Percentiles rank a stretch among this genome's conserved stretches.
phyloP scores from a whole-genome alignment of 2,113 vertebrate species.

The Pteronura brasiliensis region DNA sequence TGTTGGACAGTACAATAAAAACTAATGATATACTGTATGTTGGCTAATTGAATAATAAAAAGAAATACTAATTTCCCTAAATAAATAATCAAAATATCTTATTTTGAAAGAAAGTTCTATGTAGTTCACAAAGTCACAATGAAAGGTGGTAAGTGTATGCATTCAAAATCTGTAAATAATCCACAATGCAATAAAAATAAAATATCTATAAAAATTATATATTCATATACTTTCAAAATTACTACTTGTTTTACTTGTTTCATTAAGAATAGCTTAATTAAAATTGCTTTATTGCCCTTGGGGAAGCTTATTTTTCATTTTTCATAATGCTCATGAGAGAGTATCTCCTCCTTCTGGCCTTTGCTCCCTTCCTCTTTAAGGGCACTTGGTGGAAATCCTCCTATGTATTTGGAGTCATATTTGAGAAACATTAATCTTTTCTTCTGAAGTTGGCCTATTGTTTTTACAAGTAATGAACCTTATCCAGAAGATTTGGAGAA shows the following conservation, averaged over 20 bases:
- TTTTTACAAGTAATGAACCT: neutral
- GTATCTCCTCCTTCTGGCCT: neutral
- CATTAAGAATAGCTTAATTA: neutral
- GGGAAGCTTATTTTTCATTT: neutral
- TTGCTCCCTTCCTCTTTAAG: neutral
- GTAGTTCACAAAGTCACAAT: no score
- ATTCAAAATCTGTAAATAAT: no score
- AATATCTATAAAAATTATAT: no score
- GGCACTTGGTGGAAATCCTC: neutral
- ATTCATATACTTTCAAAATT: neutral
- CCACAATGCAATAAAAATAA: no score
- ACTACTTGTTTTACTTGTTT: neutral
- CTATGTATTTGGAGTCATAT: neutral
- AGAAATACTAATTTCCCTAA: no score
- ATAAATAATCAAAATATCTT: no score
- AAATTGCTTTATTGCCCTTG: neutral
- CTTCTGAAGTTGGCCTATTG: neutral
- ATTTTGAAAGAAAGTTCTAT: no score
- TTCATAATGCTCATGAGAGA: neutral
- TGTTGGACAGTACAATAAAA: no score
- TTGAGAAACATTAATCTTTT: neutral
- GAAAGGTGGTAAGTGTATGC: no score
- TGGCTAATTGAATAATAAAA: no score
- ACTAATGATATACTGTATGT: no score
- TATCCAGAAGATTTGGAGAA: neutral